These are phyloP conservation scores for Aleiodes sp. DNA, from an alignment of 1,140 invertebrate species.

Conservation along the genomic window DNA sequence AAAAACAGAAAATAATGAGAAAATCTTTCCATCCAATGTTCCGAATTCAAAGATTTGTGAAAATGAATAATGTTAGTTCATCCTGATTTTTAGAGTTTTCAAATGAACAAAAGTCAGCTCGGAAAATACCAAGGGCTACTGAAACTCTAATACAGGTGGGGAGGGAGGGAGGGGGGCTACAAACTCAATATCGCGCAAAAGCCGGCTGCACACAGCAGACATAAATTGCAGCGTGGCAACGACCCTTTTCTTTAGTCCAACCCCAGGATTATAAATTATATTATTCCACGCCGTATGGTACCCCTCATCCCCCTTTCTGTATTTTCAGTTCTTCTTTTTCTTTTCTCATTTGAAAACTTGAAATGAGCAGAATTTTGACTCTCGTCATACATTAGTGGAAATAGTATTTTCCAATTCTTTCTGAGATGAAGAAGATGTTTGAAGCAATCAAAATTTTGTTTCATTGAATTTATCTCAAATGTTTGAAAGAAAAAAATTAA, in stretches of 20 bases:
- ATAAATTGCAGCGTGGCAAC: conserved; percentile 42
- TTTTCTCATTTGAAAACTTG: conserved; percentile 5
- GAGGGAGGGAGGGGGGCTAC: background rate
- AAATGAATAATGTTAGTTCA: no score
- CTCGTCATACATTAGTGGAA: no score
- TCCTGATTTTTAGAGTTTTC: background rate
- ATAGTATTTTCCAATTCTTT: no score
- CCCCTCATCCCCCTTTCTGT: conserved; percentile 29
- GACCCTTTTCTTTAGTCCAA: conserved; percentile 35
- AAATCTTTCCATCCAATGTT: no score
- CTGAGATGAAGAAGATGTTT: no score
- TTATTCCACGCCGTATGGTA: conserved; percentile 39
- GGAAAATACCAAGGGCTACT: background rate
- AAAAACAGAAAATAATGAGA: no score
- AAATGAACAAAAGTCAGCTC: conserved; percentile 1
- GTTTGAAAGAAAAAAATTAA: no score
- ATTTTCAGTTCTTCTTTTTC: conserved; percentile 38
- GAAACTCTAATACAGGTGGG: background rate
- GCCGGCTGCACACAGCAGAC: conserved; percentile 37
- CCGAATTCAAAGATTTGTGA: no score
- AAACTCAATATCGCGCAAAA: conserved; percentile 34
- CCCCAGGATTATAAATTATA: conserved; percentile 37
- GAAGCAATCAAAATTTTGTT: no score
- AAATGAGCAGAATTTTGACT: conserved; percentile 14
- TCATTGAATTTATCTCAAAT: no score